Conservation (phyloP, 1,140 invertebrate genomes). For the Listronotus bonariensis region DNA sequence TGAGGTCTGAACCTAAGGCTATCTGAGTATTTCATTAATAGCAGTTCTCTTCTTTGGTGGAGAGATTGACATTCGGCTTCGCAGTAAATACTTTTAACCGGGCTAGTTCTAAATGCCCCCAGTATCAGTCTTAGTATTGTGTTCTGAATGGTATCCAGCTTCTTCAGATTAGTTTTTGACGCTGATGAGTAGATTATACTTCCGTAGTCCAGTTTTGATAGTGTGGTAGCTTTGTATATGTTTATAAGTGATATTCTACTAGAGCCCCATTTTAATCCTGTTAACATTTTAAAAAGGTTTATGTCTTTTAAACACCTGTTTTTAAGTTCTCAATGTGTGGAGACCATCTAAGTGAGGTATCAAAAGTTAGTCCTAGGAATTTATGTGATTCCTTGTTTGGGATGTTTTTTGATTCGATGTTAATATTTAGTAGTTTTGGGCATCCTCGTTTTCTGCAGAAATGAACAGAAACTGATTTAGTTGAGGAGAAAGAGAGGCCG, state of each 20-base stretch:
- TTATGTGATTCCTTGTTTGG: neutral
- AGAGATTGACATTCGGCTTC: conserved; percentile 16
- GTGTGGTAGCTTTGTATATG: conserved; percentile 18
- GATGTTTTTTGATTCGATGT: neutral
- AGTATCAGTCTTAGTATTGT: conserved; percentile 18
- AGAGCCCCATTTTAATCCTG: conserved; percentile 16
- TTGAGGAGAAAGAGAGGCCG: conserved; percentile 9
- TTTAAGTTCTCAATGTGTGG: conserved; percentile 6
- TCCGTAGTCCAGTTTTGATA: conserved; percentile 25
- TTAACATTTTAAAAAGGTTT: conserved; percentile 15
- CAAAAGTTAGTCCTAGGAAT: conserved; percentile 15
- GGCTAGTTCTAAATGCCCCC: conserved; percentile 23
- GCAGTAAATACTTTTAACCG: conserved; percentile 3
- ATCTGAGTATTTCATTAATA: neutral
- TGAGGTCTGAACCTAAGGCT: neutral
- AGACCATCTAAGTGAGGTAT: conserved; percentile 8
- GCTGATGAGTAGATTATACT: conserved; percentile 19
- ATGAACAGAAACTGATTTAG: conserved; percentile 1
- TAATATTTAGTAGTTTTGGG: conserved; percentile 1
- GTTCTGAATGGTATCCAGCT: conserved; percentile 23
- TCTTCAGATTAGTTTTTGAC: conserved; percentile 13
- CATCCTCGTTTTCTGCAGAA: neutral
- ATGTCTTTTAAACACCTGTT: conserved; percentile 1
- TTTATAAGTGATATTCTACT: conserved; percentile 14
- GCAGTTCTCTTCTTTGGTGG: neutral